Evolutionary conservation across 2,888 invertebrate species (phyloP).

Genomic region (Ichneumoninae sp.): DNA sequence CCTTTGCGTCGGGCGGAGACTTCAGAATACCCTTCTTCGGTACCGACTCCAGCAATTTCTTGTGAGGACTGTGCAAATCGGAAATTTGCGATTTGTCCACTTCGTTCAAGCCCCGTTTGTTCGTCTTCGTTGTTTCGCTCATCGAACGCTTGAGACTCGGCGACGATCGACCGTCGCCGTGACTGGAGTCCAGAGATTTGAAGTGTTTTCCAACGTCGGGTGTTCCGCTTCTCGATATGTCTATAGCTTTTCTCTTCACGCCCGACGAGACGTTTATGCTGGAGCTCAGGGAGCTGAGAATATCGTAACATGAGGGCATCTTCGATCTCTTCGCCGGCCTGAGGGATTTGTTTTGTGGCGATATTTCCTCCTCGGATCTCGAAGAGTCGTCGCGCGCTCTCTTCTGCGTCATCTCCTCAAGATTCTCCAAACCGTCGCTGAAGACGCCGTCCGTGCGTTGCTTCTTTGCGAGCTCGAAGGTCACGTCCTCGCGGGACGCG

Average conservation of each 20-base stretch:
- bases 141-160: constrained; percentile 34
- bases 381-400: constrained; percentile 80
- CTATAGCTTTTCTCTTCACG: constrained; percentile 80
- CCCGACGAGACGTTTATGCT: constrained; percentile 79
- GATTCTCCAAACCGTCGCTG: constrained; percentile 74
- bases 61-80: constrained; percentile 25
- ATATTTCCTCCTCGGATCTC: constrained; percentile 78
- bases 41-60: constrained; percentile 31
- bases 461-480: constrained; percentile 79
- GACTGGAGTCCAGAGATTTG: constrained; percentile 75
- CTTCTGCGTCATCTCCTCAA: constrained; percentile 81
- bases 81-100: constrained; percentile 9
- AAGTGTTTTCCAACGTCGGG: constrained; percentile 82
- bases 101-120: constrained; percentile 33
- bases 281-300: constrained; percentile 81
- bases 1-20: constrained; percentile 11
- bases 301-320: constrained; percentile 81
- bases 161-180: constrained; percentile 41
- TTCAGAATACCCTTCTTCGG: constrained; percentile 18
- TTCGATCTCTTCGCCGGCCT: constrained; percentile 81
- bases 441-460: constrained; percentile 77
- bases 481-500: constrained; percentile 80
- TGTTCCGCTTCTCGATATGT: constrained; percentile 77
- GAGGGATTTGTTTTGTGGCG: constrained; percentile 73
- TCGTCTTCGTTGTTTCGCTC: constrained; percentile 41